Conservation (phyloP, 2,888 invertebrate species). For the Crossocerus cetratus region DNA sequence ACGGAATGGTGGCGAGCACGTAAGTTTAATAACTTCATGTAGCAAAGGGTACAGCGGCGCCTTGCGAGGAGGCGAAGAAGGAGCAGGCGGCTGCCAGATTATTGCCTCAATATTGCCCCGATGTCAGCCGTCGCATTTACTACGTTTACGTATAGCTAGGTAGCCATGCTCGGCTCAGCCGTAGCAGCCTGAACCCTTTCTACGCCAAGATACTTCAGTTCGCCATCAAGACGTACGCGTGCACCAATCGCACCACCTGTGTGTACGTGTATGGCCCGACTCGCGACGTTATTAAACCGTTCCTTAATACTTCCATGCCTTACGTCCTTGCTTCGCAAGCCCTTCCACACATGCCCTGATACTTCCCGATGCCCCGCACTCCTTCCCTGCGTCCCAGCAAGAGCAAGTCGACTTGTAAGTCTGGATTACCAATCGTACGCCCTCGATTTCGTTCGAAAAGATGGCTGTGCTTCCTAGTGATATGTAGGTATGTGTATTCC, state of each 20-base stretch:
- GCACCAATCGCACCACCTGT: conserved; percentile 9
- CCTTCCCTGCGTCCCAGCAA: not conserved
- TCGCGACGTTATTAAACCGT: conserved; percentile 73
- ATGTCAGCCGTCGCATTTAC: conserved; percentile 68
- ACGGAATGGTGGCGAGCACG: conserved; percentile 34
- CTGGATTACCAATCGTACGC: not conserved
- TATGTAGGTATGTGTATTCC: not conserved
- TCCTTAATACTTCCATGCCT: conserved; percentile 67
- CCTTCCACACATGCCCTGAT: too few species aligned
- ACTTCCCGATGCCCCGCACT: not conserved
- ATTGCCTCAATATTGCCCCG: conserved; percentile 75
- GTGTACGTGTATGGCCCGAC: conserved; percentile 50
- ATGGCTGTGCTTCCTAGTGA: not conserved
- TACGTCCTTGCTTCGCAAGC: not conserved
- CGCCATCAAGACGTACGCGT: not conserved
- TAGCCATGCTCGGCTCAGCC: conserved; percentile 1
- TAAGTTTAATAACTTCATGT: conserved; percentile 66
- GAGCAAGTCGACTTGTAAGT: too few species aligned
- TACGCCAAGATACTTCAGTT: not conserved
- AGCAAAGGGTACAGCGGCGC: conserved; percentile 45
- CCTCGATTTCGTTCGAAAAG: not conserved
- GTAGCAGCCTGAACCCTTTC: conserved; percentile 19
- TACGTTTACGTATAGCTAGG: conserved; percentile 56
- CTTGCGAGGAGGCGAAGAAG: conserved; percentile 28
- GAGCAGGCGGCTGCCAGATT: conserved; percentile 63